Evolutionary conservation across 2,888 invertebrate genomes (phyloP).

Genomic region (Dendrolimus houi): DNA sequence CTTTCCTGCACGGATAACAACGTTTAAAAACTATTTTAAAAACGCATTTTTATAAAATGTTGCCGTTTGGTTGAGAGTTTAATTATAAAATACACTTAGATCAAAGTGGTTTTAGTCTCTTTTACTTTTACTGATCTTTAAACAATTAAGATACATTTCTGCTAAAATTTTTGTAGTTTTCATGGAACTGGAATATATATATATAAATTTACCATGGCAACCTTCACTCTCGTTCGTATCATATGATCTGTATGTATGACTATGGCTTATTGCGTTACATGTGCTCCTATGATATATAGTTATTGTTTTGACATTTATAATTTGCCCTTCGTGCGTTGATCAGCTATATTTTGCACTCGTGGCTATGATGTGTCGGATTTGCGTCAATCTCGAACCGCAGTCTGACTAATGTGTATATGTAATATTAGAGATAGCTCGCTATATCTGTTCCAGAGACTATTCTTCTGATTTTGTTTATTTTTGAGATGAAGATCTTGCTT

Average conservation of each 20-base stretch:
- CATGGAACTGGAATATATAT: too few relatives aligned
- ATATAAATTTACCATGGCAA: background rate
- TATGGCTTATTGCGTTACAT: slow-evolving; percentile 2
- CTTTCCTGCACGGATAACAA: background rate
- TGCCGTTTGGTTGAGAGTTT: too few relatives aligned
- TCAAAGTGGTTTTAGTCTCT: too few relatives aligned
- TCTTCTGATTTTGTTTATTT: background rate
- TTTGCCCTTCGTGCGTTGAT: slow-evolving; percentile 22
- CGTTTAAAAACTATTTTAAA: background rate
- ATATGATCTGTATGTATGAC: slow-evolving; percentile 3
- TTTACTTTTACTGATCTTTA: too few relatives aligned
- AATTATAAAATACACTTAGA: too few relatives aligned
- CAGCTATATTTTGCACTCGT: slow-evolving; percentile 35
- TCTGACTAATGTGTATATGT: slow-evolving; percentile 41
- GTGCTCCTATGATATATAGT: slow-evolving; percentile 9
- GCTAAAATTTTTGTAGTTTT: too few relatives aligned
- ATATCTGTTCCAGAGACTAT: slow-evolving; percentile 4
- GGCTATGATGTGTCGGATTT: slow-evolving; percentile 35
- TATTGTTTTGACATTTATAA: slow-evolving; percentile 29
- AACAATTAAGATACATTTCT: too few relatives aligned
- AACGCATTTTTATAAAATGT: too few relatives aligned
- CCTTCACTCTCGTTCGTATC: background rate
- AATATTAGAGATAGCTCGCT: slow-evolving; percentile 27
- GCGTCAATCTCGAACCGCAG: slow-evolving; percentile 42
- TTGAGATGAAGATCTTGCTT: background rate